Conservation (phyloP, 2,888 invertebrate genomes). For the Folsomia manolachei region DNA sequence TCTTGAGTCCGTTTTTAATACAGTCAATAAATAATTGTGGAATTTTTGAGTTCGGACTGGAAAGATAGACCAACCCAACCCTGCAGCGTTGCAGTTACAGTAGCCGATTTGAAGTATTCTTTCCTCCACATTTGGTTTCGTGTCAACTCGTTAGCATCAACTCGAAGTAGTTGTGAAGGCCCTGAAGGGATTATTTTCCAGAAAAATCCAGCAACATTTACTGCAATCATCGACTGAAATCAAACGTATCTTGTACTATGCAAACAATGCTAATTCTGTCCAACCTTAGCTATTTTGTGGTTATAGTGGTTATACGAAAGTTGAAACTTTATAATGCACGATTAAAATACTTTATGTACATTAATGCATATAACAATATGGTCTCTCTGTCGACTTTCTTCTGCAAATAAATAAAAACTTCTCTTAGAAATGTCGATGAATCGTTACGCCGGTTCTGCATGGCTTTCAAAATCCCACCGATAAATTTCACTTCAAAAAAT, state of each 20-base stretch:
- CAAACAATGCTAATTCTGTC: background rate
- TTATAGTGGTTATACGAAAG: too few species aligned
- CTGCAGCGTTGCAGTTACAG: too few species aligned
- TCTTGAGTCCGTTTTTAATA: background rate
- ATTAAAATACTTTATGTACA: too few species aligned
- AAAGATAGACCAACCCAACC: too few species aligned
- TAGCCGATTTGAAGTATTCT: too few species aligned
- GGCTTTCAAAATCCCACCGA: background rate
- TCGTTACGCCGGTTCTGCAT: background rate
- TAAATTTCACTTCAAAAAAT: background rate
- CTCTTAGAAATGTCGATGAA: too few species aligned
- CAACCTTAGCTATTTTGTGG: background rate
- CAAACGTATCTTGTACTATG: background rate
- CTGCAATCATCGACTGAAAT: background rate
- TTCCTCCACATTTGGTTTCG: too few species aligned
- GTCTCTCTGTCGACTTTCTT: too few species aligned
- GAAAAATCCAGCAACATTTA: background rate
- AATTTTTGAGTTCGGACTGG: too few species aligned
- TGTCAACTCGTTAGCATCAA: background rate
- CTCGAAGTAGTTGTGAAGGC: background rate
- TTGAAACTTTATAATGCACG: too few species aligned
- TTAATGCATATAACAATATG: too few species aligned
- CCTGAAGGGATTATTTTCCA: slow-evolving; percentile 10
- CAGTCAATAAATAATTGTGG: background rate
- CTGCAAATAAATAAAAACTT: too few species aligned